Percentiles rank a stretch among this genome's conserved stretches.
Evolutionary conservation across 2,888 invertebrate species (phyloP).

Genomic region (Eupsilia transversa): DNA sequence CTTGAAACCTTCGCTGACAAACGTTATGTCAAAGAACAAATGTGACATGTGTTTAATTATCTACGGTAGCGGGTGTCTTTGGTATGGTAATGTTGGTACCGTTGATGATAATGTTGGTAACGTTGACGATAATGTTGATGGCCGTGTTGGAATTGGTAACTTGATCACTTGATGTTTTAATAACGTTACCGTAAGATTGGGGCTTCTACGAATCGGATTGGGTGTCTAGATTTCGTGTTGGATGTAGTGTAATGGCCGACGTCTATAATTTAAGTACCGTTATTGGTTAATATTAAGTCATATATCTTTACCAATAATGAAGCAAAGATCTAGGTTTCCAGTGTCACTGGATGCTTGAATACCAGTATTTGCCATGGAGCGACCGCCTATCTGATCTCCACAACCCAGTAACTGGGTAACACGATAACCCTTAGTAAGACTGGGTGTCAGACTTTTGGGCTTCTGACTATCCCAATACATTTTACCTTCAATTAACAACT

Average conservation of each 20-base stretch:
- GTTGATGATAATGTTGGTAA: conserved; percentile 29
- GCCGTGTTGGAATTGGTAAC: conserved; percentile 50
- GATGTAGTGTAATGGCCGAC: background rate
- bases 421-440: too few relatives aligned
- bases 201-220: conserved; percentile 35
- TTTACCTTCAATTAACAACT: too few relatives aligned
- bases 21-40: conserved; percentile 74
- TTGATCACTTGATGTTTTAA: conserved; percentile 53
- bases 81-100: conserved; percentile 62
- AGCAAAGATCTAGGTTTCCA: too few relatives aligned
- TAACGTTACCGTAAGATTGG: conserved; percentile 42
- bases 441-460: too few relatives aligned
- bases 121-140: conserved; percentile 36
- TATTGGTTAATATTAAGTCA: too few relatives aligned
- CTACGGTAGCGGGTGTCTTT: conserved; percentile 62
- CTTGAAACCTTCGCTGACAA: conserved; percentile 70
- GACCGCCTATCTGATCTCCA: too few relatives aligned
- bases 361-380: too few relatives aligned
- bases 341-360: too few relatives aligned
- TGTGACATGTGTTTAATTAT: conserved; percentile 70
- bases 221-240: conserved; percentile 18
- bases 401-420: too few relatives aligned
- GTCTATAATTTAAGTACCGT: too few relatives aligned
- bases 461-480: too few relatives aligned
- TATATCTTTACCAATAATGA: too few relatives aligned